Conservation (phyloP, 2,888 invertebrate genomes). For the Drosophila antonietae region DNA sequence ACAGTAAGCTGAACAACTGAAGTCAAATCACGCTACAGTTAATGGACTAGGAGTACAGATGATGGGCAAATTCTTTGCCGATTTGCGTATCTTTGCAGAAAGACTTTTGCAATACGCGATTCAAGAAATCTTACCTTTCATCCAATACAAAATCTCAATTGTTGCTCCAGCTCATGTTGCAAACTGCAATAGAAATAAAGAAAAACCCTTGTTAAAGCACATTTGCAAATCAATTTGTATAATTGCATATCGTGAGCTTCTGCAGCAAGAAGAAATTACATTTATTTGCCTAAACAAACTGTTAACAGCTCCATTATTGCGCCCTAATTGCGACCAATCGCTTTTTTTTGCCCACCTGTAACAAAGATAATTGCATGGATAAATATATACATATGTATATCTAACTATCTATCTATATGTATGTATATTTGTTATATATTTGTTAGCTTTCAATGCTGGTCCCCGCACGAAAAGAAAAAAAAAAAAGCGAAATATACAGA, state of each 20-base stretch:
- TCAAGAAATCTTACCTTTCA: conserved; percentile 1
- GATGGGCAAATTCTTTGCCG: too few relatives aligned
- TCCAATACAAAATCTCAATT: conserved; percentile 3
- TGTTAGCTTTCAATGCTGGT: conserved; percentile 27
- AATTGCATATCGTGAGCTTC: not conserved
- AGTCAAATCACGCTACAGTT: too few relatives aligned
- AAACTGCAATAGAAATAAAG: conserved; percentile 25
- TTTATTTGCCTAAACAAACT: conserved; percentile 50
- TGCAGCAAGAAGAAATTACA: not conserved
- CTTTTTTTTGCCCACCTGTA: conserved; percentile 6
- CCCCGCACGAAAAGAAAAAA: conserved; percentile 32
- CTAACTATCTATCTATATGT: not conserved
- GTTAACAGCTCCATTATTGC: conserved; percentile 58
- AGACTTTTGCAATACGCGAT: too few relatives aligned
- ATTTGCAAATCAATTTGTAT: not conserved
- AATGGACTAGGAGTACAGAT: too few relatives aligned
- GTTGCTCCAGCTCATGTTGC: conserved; percentile 17
- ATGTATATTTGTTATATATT: conserved; percentile 3
- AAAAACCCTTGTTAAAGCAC: conserved; percentile 5
- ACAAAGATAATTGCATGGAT: conserved; percentile 4
- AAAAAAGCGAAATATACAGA: not conserved
- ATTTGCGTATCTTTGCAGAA: too few relatives aligned
- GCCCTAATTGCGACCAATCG: conserved; percentile 31
- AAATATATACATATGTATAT: not conserved
- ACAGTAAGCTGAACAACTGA: too few relatives aligned